phyloP scores from a whole-genome alignment of 2,888 invertebrate species.

The Empis stercorea region DNA sequence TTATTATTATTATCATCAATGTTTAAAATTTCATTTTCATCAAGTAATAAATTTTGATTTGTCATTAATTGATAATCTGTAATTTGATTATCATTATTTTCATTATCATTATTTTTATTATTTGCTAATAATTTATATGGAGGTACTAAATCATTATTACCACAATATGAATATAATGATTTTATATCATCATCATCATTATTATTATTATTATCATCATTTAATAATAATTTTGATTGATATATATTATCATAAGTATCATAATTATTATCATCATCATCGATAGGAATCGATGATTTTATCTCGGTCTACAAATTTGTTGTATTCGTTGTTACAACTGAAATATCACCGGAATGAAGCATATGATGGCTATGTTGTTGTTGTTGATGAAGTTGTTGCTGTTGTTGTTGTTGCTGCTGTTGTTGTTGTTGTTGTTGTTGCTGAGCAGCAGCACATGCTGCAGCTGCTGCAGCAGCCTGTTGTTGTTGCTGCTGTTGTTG shows the following conservation, averaged over 20 bases:
- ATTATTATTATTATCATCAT: too few species aligned
- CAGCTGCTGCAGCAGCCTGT: slow-evolving; percentile 20
- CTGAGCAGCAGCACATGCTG: slow-evolving; percentile 37
- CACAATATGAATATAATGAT: neutral
- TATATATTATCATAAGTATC: too few species aligned
- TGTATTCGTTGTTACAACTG: slow-evolving; percentile 31
- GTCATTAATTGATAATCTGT: too few species aligned
- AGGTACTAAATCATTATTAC: neutral
- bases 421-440: slow-evolving; percentile 39
- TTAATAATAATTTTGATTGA: slow-evolving; percentile 4
- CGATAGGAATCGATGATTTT: slow-evolving; percentile 19
- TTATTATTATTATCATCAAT: too few species aligned
- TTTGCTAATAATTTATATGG: neutral
- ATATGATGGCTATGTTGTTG: slow-evolving; percentile 25
- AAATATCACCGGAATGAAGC: slow-evolving; percentile 33
- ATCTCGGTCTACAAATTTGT: slow-evolving; percentile 35
- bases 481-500: slow-evolving; percentile 39
- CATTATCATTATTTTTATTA: neutral
- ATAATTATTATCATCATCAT: neutral
- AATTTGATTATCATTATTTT: too few species aligned
- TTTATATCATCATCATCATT: slow-evolving; percentile 4
- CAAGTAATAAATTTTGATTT: too few species aligned
- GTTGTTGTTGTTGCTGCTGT: slow-evolving; percentile 28
- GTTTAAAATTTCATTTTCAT: too few species aligned
- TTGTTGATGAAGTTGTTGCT: slow-evolving; percentile 38